These are phyloP conservation scores for Vanessa cardui DNA, from an alignment of 2,888 invertebrate genomes.

Conservation along the genomic window DNA sequence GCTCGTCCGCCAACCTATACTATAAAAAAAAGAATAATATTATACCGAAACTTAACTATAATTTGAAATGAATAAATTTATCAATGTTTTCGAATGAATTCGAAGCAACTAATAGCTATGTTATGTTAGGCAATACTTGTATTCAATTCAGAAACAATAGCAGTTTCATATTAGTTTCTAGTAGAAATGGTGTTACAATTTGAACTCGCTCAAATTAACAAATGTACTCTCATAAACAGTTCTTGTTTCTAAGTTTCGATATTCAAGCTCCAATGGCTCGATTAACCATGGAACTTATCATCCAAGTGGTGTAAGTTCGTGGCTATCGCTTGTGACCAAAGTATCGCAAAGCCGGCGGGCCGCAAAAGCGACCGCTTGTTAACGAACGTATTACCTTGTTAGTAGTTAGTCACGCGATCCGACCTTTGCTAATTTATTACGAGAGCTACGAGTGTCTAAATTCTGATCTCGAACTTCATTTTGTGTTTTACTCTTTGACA, in stretches of 20 bases:
- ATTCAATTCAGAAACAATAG: constrained; percentile 4
- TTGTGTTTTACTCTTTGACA: background rate
- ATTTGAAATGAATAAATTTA: too few relatives aligned
- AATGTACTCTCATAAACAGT: constrained; percentile 22
- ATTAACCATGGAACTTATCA: constrained; percentile 39
- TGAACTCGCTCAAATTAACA: constrained; percentile 18
- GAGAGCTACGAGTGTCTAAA: constrained; percentile 30
- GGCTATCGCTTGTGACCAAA: constrained; percentile 41
- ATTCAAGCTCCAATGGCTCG: constrained; percentile 38
- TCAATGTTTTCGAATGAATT: too few relatives aligned
- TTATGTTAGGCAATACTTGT: background rate
- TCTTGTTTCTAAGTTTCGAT: constrained; percentile 27
- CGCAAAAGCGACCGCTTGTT: constrained; percentile 38
- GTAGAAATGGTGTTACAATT: constrained; percentile 8
- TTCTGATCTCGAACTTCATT: constrained; percentile 1
- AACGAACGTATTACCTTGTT: constrained; percentile 45
- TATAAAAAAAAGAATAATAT: too few relatives aligned
- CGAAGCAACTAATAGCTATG: too few relatives aligned
- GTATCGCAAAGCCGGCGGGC: constrained; percentile 42
- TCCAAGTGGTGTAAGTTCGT: constrained; percentile 38
- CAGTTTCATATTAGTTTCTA: background rate
- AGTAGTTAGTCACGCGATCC: constrained; percentile 55
- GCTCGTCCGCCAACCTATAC: too few relatives aligned
- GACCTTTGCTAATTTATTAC: constrained; percentile 49
- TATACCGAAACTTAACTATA: too few relatives aligned